phyloP scores from a whole-genome alignment of 2,113 vertebrate species.

The Gymnobelideus leadbeateri region DNA sequence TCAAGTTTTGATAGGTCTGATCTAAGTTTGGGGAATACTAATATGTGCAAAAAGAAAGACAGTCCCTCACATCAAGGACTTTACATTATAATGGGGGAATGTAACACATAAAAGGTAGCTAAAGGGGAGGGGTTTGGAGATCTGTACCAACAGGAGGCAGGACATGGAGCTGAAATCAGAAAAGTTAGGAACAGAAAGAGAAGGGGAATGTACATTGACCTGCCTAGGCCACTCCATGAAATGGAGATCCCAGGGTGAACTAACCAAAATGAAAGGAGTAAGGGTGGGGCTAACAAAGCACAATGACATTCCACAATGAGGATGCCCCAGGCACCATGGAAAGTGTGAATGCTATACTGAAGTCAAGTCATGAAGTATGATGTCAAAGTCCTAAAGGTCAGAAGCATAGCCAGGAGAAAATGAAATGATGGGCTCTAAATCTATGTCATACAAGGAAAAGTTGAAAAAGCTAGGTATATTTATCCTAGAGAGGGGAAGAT shows the following conservation, averaged over 20 bases:
- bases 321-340: not conserved
- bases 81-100: no score
- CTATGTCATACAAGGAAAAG: not conserved
- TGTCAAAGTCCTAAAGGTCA: not conserved
- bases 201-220: not conserved
- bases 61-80: no score
- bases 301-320: not conserved
- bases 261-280: not conserved
- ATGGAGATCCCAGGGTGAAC: not conserved
- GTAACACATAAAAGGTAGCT: no score
- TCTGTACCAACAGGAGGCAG: no score
- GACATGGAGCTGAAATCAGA: no score
- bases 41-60: no score
- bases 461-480: not conserved
- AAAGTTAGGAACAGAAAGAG: not conserved
- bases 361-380: not conserved
- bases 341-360: not conserved
- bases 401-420: not conserved
- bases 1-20: no score
- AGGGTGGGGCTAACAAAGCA: not conserved
- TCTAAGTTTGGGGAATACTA: no score
- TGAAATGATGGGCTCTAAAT: not conserved
- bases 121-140: no score
- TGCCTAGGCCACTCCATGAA: not conserved
- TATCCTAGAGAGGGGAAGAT: not conserved